These are phyloP conservation scores for Tenthredo amoena DNA, from an alignment of 2,888 invertebrate species.

Conservation along the genomic window DNA sequence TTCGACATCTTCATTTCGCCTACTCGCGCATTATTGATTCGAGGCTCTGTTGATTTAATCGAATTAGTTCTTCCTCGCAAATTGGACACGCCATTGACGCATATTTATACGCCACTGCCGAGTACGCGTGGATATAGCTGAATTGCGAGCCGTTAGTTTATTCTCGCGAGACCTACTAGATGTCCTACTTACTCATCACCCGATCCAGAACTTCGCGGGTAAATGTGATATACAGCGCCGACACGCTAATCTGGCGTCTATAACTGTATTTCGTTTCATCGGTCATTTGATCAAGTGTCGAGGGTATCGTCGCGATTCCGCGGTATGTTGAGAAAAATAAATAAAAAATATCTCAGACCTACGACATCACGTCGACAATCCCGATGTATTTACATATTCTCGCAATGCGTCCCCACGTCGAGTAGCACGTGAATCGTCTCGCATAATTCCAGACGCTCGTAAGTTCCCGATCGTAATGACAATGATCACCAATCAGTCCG, in stretches of 20 bases:
- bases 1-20: background rate
- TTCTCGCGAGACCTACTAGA: background rate
- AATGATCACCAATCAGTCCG: conserved; percentile 20
- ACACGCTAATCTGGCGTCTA: background rate
- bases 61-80: background rate
- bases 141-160: background rate
- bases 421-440: background rate
- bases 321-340: background rate
- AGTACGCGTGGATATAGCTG: background rate
- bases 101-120: too few species aligned
- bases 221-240: background rate
- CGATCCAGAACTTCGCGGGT: background rate
- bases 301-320: background rate
- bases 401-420: background rate
- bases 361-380: background rate
- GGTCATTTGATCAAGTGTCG: background rate
- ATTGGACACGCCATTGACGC: too few species aligned
- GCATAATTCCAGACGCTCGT: background rate
- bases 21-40: background rate
- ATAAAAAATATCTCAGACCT: background rate
- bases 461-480: background rate
- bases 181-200: background rate
- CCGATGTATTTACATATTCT: background rate
- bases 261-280: background rate
- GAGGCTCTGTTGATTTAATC: background rate